phyloP scores from a whole-genome alignment of 2,113 vertebrate species.

The Tachysurus vachellii region DNA sequence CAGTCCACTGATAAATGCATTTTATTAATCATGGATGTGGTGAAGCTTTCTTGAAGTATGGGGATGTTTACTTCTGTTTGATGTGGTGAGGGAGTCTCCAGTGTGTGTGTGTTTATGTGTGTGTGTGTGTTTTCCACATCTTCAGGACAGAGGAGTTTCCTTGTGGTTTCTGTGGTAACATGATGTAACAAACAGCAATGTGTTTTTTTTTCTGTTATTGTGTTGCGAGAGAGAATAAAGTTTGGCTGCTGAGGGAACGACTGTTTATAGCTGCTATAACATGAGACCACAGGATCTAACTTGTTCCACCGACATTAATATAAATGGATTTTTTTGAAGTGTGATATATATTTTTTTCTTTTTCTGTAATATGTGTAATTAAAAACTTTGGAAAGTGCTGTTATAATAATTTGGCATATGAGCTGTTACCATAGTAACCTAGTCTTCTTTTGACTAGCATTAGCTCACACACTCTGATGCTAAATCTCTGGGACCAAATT shows the following conservation, averaged over 20 bases:
- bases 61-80: no score
- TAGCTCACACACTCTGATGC: neutral
- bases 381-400: neutral
- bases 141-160: neutral
- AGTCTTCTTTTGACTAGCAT: neutral
- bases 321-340: neutral
- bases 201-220: neutral
- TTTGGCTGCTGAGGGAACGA: neutral
- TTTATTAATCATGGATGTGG: no score
- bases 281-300: neutral
- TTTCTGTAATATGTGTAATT: neutral
- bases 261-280: neutral
- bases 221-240: neutral
- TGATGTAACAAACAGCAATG: no score
- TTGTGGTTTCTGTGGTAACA: neutral
- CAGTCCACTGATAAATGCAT: no score
- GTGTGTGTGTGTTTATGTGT: no score
- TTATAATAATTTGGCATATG: neutral
- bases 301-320: neutral
- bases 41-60: no score
- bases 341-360: neutral
- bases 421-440: neutral
- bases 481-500: neutral
- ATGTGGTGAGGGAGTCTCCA: no score
- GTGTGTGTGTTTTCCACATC: neutral